phyloP scores from a whole-genome alignment of 2,888 invertebrate species.

The Spilosoma lubricipeda region DNA sequence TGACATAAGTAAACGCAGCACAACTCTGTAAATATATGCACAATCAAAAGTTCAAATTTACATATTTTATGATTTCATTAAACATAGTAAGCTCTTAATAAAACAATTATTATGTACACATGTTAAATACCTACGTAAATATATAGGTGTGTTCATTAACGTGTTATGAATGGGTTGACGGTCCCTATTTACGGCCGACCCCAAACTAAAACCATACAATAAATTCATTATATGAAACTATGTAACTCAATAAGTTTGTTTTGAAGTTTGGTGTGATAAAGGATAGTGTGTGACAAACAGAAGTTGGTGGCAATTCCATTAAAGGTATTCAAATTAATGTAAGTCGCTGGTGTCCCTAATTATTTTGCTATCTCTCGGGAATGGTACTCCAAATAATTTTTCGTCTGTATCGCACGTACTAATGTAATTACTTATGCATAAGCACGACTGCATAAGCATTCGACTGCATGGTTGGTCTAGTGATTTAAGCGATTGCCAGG shows the following conservation, averaged over 20 bases:
- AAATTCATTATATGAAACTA: slow-evolving; percentile 2
- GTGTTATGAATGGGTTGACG: slow-evolving; percentile 6
- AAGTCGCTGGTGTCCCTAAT: background rate
- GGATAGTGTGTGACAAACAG: background rate
- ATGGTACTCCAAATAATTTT: background rate
- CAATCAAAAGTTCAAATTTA: background rate
- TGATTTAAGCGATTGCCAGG: no score
- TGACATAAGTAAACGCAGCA: background rate
- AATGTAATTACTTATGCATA: no score
- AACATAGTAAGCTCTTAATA: slow-evolving; percentile 9
- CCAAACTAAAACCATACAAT: background rate
- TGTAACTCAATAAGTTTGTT: background rate
- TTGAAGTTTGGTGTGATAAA: background rate
- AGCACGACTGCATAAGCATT: no score
- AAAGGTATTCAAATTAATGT: background rate
- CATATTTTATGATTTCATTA: no score
- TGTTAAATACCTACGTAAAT: background rate
- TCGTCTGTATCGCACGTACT: no score
- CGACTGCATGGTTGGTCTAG: no score
- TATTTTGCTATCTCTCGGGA: background rate
- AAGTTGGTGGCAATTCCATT: background rate
- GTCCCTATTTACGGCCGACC: background rate
- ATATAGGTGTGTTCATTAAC: slow-evolving; percentile 10
- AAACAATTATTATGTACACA: slow-evolving; percentile 14
- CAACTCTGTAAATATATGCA: background rate